Evolutionary conservation across 2,113 vertebrate genomes (phyloP).

Genomic region (Orientallactaga bullata): DNA sequence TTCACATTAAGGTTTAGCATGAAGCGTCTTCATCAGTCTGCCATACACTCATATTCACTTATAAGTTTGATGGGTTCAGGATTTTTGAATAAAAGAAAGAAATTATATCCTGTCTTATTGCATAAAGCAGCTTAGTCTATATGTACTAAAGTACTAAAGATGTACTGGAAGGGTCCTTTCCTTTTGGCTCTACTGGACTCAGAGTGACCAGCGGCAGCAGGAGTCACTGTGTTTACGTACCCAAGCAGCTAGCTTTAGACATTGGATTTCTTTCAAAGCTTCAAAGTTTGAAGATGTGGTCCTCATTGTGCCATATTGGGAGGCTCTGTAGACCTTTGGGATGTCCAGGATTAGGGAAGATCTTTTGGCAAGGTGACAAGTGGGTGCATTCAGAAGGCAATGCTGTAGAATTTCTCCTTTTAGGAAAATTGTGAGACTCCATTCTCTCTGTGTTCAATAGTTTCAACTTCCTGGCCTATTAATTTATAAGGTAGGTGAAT

Average conservation of each 20-base stretch:
- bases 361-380: background rate
- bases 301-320: accelerated
- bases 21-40: constrained; percentile 33
- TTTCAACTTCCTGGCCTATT: background rate
- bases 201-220: background rate
- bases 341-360: background rate
- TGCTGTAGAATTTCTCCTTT: background rate
- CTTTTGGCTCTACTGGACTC: background rate
- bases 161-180: background rate
- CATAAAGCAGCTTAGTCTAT: background rate
- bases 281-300: background rate
- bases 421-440: background rate
- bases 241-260: too few species aligned
- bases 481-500: background rate
- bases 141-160: background rate
- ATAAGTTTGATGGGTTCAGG: background rate
- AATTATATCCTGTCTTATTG: background rate
- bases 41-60: constrained; percentile 6
- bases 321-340: background rate
- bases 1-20: constrained; percentile 33
- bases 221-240: background rate
- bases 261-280: background rate
- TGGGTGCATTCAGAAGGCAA: background rate
- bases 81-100: background rate
- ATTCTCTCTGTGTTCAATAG: background rate